Conservation (phyloP, 2,113 vertebrate genomes). For the Pangasianodon hypophthalmus region DNA sequence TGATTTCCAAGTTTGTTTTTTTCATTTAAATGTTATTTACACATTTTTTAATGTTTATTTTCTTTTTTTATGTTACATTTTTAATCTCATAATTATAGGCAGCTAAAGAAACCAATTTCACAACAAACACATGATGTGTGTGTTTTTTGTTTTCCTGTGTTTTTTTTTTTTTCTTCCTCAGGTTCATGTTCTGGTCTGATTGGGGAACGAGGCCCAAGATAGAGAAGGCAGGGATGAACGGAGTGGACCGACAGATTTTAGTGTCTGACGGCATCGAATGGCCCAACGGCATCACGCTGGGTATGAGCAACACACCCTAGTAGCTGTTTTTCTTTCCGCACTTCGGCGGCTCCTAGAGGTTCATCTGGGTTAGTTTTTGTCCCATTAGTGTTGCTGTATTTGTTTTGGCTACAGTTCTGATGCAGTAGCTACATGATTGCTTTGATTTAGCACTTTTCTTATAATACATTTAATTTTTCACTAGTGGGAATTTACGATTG, state of each 20-base stretch:
- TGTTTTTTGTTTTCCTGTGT: conserved; percentile 19
- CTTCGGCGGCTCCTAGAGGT: not conserved
- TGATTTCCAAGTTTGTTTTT: too few relatives aligned
- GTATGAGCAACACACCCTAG: conserved; percentile 65
- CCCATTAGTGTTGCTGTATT: not conserved
- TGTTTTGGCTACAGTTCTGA: not conserved
- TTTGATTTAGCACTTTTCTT: not conserved
- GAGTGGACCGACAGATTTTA: conserved; percentile 85
- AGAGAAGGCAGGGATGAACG: conserved; percentile 95
- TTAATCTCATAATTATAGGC: too few relatives aligned
- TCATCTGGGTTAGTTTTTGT: not conserved
- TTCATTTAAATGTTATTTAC: too few relatives aligned
- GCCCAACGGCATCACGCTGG: conserved; percentile 96
- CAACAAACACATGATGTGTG: not conserved
- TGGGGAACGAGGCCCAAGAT: conserved; percentile 94
- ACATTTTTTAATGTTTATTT: not conserved
- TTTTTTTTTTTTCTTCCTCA: conserved; percentile 57
- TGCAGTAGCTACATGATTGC: not conserved
- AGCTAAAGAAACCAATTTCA: not conserved
- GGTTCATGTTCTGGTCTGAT: conserved; percentile 99
- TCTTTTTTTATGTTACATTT: too few relatives aligned
- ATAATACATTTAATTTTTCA: not conserved
- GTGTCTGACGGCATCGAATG: conserved; percentile 91
- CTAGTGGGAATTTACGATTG: not conserved
- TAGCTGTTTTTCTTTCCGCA: not conserved